Evolutionary conservation across 2,888 invertebrate genomes (phyloP), one percentile per base, ranked within the genome.

Genomic region (Campoplex capitator): DNA sequence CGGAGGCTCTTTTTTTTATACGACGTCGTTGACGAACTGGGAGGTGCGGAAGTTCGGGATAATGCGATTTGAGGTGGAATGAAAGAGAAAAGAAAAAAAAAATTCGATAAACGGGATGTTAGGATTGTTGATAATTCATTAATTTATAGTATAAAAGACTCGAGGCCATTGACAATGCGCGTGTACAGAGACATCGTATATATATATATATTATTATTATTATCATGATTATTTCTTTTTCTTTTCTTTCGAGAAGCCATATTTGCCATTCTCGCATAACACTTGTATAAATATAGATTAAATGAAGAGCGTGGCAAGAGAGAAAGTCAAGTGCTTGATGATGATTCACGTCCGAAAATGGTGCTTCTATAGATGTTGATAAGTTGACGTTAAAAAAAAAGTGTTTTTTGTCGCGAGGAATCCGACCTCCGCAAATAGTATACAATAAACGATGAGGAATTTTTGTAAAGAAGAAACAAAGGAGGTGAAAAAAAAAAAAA

Each of bases 271-370:
- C 76, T 84, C 75, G 45, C 65, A 35, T 13, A 51, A 76, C 84
- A 84, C 82, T 83, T 83, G 84, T 84, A 79, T 87, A 84, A 87
- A 87, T 85, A 85, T 75, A 32, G 48, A 79, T 75, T 82, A 81
- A 78, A 80, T 56, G 70, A 78, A 70, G n/a, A 71, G 67, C 51
- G 67, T 32, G 54, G 42, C 16, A 45, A 65, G 45, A 79, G 18
- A 23, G 71, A 54, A 51, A 70, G 28, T 58, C 23, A 38, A 83
- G 73, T 81, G 79, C 77, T 85, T 48, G 83, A 84, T 62, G 45
- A 62, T 38, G 54, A 83, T 45, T 62, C 45, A 80, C 35, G 65
- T 75, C 80, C 48, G 74, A 85, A 78, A 68, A 81, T 75, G 88
- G 85, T 88, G 88, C 87, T 88, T 67, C 28, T 65, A 58, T 35